Base-by-base conservation (phyloP, 2,797 vertebrate species). In the Clarias platycephalus region DNA sequence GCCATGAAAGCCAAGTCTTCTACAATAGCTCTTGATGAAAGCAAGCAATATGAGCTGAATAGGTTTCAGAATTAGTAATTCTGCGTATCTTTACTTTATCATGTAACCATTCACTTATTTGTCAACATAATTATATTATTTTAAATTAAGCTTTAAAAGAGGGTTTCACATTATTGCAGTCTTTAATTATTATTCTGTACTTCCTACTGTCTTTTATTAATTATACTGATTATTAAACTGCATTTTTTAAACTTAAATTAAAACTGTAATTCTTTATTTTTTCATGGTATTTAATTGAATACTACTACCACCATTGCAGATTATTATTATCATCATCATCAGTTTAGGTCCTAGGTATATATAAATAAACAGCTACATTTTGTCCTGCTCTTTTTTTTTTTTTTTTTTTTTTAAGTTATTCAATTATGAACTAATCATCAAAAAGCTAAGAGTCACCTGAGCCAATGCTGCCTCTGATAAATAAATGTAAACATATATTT, bases 21-120 rank as follows among this genome's bases (percentile, higher is more conserved):
- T 79, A 26, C 22, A 62, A n/a, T n/a, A 78, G 75, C 20, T 78
- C 31, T 16, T 24, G n/a, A 77, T 28, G 15, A 77, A 77, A 60
- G 9, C 37, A 10, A 40, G 13, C 12, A 40, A 5, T 44, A 1
- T 18, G 34, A 44, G 77, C 24, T 3, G 55, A 60, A 37, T 24
- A 77, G 9, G 24, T 34, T 34, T 34, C 24, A 40, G 31, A 78
- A 63, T n/a, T 12, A 63, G 34, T 0, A 24, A 60, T 60, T 18
- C 28, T 72, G 24, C 13, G 0, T 20, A 16, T 76, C 16, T 34
- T 77, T 77, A 77, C 12, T 60, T 77, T 24, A 77, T 55, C 9
- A 60, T 34, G 9, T 10, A 77, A 79, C 24, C 20, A 24, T 44
- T 79, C 22, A 78, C 13, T 40, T 78, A 44, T 44, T 26, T 26